Evolutionary conservation across 2,888 invertebrate genomes (phyloP).

Genomic region (Rotaria magnacalcarata): DNA sequence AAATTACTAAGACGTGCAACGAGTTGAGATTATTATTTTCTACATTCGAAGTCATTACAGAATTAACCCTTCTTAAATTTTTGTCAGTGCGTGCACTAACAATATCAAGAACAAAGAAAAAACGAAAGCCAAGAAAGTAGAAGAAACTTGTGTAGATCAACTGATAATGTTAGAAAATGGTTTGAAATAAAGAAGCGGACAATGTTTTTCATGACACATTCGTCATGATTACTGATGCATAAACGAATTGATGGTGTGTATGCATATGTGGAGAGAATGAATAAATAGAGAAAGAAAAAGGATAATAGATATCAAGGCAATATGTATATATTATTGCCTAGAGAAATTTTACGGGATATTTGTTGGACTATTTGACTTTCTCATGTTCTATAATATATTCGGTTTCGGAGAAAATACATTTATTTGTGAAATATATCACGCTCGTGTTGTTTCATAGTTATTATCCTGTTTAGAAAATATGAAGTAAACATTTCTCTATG

Average conservation of each 20-base stretch:
- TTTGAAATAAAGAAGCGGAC: background rate
- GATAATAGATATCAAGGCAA: background rate
- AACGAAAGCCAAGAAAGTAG: background rate
- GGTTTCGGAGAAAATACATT: background rate
- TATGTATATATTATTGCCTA: background rate
- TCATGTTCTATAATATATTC: background rate
- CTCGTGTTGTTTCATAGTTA: background rate
- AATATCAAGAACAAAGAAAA: background rate
- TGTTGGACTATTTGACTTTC: background rate
- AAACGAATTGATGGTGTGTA: background rate
- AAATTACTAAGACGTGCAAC: background rate
- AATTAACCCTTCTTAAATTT: background rate
- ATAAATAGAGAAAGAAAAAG: background rate
- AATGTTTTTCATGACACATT: background rate
- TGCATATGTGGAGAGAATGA: background rate
- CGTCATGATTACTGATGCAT: background rate
- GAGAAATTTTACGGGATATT: background rate
- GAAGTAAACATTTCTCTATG: background rate
- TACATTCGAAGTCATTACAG: background rate
- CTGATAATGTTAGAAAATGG: background rate
- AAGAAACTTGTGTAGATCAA: background rate
- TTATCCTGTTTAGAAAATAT: background rate
- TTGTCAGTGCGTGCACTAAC: background rate
- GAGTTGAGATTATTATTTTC: background rate
- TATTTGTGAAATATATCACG: background rate